Percentiles rank a stretch among this genome's conserved stretches.
These are phyloP conservation scores for Clepsis dumicolana DNA, from an alignment of 2,888 invertebrate species.

Conservation along the genomic window DNA sequence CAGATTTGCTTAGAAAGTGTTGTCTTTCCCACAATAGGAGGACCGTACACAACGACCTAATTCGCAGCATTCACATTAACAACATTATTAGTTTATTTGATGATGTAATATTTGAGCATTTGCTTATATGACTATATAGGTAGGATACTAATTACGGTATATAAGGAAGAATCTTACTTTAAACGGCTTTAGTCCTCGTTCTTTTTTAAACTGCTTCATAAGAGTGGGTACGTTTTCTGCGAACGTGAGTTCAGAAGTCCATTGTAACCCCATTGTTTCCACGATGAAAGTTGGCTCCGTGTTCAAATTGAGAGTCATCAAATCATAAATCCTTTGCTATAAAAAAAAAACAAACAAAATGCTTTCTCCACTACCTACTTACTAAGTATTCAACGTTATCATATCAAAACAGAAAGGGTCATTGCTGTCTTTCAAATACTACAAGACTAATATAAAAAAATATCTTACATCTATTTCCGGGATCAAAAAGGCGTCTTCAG, in stretches of 20 bases:
- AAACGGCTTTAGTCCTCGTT: slow-evolving; percentile 85
- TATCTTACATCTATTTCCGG: slow-evolving; percentile 75
- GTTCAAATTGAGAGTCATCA: slow-evolving; percentile 84
- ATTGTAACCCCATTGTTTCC: slow-evolving; percentile 80
- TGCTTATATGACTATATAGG: too few relatives aligned
- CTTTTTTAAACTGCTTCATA: slow-evolving; percentile 80
- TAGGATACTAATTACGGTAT: too few relatives aligned
- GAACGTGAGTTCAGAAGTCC: slow-evolving; percentile 84
- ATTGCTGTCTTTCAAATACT: background rate
- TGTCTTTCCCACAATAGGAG: slow-evolving; percentile 89
- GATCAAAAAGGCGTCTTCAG: slow-evolving; percentile 86
- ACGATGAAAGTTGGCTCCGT: slow-evolving; percentile 87
- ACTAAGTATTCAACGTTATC: too few relatives aligned
- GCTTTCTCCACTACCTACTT: too few relatives aligned
- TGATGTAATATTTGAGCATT: too few relatives aligned
- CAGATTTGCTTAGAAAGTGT: slow-evolving; percentile 84
- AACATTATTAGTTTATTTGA: background rate
- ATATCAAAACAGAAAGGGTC: background rate
- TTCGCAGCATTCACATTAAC: background rate
- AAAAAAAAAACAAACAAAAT: slow-evolving; percentile 44
- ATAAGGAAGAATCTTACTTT: slow-evolving; percentile 70
- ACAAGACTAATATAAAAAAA: background rate
- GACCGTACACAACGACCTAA: slow-evolving; percentile 87
- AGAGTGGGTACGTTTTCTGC: slow-evolving; percentile 74
- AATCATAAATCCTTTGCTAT: slow-evolving; percentile 86